Evolutionary conservation across 2,888 invertebrate species (phyloP), one percentile per base, ranked within the genome.

Genomic region (Drosophila tripunctata): DNA sequence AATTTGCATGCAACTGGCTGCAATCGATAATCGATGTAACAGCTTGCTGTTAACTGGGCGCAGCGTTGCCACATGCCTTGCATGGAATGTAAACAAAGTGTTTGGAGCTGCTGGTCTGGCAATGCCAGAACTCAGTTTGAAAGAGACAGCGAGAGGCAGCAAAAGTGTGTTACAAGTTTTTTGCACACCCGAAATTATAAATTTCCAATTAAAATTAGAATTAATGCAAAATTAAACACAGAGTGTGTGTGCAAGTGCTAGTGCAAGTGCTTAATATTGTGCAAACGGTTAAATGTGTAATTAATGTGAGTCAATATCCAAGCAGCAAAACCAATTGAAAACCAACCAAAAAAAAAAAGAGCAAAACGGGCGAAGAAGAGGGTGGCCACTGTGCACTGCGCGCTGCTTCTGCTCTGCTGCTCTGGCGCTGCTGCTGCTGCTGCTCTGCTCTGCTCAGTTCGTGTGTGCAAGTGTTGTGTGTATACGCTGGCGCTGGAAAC

Each of bases 401-500:
- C 38, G 22, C 61, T 63, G 70, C 33, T 38, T 15, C 64, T 55
- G 67, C 62, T 47, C 36, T 21, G 48, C 54, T 63, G 54, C 36
- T 19, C 52, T 62, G 64, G 64, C 62, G n/a, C 40, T 65, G 67
- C 33, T 55, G 17, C 41, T 33, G 30, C n/a, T 38, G 43, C 50
- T 43, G 56, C 31, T 54, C 51, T 58, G 76, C 54, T 68, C 61
- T 76, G 76, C 73, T 72, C 57, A 61, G 69, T 51, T 62, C 74
- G 72, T 74, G 72, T 73, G 72, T 73, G 72, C 72, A 69, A 73
- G 74, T 73, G 73, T 75, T 80, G 82, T 83, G 86, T 83, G 82
- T 83, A 86, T 83, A 83, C 83, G 76, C 64, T 73, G 83, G 85
- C 78, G 83, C 79, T 82, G 79, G 85, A 80, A 81, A 82, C 78